A percentile compares a stretch with the other conserved stretches of the same genome.
These are phyloP conservation scores for Tragelaphus buxtoni DNA, from an alignment of 2,113 vertebrate genomes.

Conservation along the genomic window DNA sequence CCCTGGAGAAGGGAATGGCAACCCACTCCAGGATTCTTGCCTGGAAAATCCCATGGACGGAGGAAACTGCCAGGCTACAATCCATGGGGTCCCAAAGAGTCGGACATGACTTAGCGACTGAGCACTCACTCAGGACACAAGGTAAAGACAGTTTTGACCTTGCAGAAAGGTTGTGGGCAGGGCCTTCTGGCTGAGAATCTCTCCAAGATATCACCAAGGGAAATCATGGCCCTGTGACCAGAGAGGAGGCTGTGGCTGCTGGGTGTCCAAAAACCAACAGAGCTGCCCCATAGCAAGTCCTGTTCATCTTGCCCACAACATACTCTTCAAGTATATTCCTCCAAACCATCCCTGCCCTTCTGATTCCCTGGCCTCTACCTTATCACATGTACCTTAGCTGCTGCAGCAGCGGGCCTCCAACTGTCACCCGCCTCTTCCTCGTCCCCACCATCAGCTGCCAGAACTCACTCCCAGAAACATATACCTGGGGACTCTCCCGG, in stretches of 20 bases:
- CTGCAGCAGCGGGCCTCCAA: fast-evolving
- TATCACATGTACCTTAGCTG: not conserved
- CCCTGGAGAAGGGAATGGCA: not conserved
- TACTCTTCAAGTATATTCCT: not conserved
- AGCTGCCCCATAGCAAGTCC: not conserved
- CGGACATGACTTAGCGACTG: not conserved
- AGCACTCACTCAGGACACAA: not conserved
- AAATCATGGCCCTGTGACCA: not conserved
- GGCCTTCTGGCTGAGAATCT: not conserved
- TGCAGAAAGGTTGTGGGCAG: not conserved
- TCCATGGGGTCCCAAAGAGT: not conserved
- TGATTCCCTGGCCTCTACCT: not conserved
- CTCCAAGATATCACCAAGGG: not conserved
- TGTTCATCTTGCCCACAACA: not conserved
- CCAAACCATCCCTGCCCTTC: not conserved
- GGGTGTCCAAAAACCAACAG: not conserved
- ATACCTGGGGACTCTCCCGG: fast-evolving
- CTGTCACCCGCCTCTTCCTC: not conserved
- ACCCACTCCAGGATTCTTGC: not conserved
- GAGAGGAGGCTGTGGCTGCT: not conserved
- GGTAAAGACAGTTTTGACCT: not conserved
- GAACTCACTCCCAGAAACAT: not conserved
- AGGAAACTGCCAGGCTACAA: not conserved
- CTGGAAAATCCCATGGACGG: not conserved
- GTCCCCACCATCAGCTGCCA: not conserved